These are phyloP conservation scores for Morone saxatilis DNA, from an alignment of 2,113 vertebrate genomes.

Conservation along the genomic window DNA sequence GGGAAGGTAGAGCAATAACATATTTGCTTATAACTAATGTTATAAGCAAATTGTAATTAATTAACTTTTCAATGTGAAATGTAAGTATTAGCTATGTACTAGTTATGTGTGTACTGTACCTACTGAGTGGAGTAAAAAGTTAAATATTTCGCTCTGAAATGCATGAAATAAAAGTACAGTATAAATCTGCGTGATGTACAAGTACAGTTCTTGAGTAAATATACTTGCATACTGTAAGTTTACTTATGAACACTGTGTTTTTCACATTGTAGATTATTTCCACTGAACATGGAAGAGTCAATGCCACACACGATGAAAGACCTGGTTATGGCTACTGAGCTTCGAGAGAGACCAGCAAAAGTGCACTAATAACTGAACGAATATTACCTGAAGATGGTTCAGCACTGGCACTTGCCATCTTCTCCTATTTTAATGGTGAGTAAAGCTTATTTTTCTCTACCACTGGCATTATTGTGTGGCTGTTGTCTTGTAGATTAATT, in stretches of 20 bases:
- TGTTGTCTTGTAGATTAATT: slow-evolving; percentile 14
- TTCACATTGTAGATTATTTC: neutral
- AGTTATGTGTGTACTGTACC: neutral
- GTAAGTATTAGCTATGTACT: neutral
- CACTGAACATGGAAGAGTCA: neutral
- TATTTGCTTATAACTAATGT: neutral
- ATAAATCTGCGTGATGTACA: neutral
- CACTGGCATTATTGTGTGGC: neutral
- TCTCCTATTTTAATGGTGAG: neutral
- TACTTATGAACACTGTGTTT: neutral
- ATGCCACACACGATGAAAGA: neutral
- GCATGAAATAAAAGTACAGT: too few species aligned
- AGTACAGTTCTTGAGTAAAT: neutral
- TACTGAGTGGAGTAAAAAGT: neutral
- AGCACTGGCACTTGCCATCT: neutral
- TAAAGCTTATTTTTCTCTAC: neutral
- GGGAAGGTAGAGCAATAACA: neutral
- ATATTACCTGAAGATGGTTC: neutral
- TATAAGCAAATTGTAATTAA: neutral
- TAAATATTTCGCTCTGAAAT: neutral
- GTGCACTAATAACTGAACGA: neutral
- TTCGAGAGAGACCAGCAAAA: neutral
- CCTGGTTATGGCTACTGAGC: neutral
- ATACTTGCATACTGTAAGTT: neutral
- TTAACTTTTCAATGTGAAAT: neutral